Base-by-base conservation (phyloP, 1,140 invertebrate genomes). In the Dendrolimus punctatus region DNA sequence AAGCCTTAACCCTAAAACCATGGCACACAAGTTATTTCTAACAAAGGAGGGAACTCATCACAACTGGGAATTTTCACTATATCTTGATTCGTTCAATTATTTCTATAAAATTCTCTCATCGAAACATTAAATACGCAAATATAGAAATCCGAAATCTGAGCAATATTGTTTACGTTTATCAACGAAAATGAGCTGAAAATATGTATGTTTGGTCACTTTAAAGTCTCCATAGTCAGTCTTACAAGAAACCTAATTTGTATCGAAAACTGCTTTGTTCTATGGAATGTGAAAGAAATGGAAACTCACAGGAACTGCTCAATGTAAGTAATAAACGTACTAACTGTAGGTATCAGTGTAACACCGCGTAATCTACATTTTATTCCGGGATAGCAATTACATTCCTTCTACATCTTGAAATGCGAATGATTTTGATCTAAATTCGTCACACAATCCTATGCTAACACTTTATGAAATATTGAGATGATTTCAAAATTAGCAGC, bases 11-110 rank as follows among this genome's bases (percentile, higher is more conserved):
- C 55, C 78, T 80, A 79, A 76, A 78, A 76, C 58, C 63, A 84
- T 84, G 80, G 79, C 77, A 84, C 80, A 77, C 66, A 81, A 83
- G 78, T 75, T 78, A 80, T 74, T 69, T 71, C 73, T 82, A 76
- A 79, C 68, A 68, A 68, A 74, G 76, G 76, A 85, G 78, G 81
- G 81, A 85, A 76, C 71, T 60, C 58, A 69, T 85, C 81, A 85
- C 81, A 85, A 85, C 78, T 63, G 71, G 73, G 66, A 55, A 67
- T 64, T 65, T 42, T 46, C 41, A 46, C 49, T 66, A 65, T 64
- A 66, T 66, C 57, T 36, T 60, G 54, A 58, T 62, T 68, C 57
- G 58, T 60, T 71, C 50, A 57, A 60, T 50, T 44, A 49, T 50
- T 51, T 59, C 61, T 55, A 58, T 58, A 56, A 66, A 66, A 51